Conservation (phyloP, 2,888 invertebrate genomes). For the Zele albiditarsus region DNA sequence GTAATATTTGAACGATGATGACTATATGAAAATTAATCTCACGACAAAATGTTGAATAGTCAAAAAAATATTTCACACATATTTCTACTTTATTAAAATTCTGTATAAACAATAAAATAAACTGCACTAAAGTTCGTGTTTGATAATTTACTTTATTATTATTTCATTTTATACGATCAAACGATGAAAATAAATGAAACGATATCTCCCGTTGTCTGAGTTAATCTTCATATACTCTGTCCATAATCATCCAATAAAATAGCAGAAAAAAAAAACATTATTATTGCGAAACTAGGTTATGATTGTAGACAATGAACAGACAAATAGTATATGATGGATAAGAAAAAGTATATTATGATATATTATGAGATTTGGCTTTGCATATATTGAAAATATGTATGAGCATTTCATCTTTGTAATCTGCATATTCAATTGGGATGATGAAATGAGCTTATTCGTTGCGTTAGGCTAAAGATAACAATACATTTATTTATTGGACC, state of each 20-base stretch:
- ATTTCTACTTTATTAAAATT: no score
- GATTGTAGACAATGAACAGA: constrained; percentile 32
- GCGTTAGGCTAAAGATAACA: constrained; percentile 61
- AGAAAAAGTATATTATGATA: background rate
- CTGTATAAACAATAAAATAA: background rate
- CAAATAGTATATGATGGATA: constrained; percentile 17
- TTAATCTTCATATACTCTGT: background rate
- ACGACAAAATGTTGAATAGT: no score
- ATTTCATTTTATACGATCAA: background rate
- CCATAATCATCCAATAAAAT: background rate
- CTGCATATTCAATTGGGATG: constrained; percentile 53
- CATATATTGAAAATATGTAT: constrained; percentile 12
- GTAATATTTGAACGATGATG: constrained; percentile 35
- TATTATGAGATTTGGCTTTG: constrained; percentile 29
- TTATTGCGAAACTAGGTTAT: constrained; percentile 33
- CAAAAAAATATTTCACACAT: no score
- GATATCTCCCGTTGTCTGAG: background rate
- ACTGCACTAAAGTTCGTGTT: background rate
- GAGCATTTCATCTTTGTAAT: constrained; percentile 28
- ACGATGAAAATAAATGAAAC: background rate
- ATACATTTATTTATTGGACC: constrained; percentile 48
- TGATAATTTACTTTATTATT: background rate
- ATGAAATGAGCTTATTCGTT: constrained; percentile 68
- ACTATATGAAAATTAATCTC: background rate
- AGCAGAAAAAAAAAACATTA: background rate